phyloP scores from a whole-genome alignment of 2,113 vertebrate genomes.

The Arothron firmamentum region DNA sequence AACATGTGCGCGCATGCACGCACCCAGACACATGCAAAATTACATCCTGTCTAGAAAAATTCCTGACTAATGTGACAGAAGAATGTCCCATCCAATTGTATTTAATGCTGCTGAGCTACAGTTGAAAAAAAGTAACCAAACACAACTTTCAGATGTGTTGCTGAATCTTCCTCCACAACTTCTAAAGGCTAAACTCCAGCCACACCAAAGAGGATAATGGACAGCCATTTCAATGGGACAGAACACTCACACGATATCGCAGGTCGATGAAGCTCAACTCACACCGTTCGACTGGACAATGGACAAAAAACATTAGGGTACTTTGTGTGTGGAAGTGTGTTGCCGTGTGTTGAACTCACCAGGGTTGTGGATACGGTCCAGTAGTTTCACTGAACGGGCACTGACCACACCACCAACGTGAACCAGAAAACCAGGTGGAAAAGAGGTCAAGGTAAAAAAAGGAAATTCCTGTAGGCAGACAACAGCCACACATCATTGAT shows the following conservation, averaged over 20 bases:
- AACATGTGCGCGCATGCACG: not conserved
- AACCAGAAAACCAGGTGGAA: conserved; percentile 89
- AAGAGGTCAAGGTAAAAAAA: conserved; percentile 93
- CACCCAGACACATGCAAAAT: conserved; percentile 18
- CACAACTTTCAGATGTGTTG: conserved; percentile 47
- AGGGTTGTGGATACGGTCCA: conserved; percentile 98
- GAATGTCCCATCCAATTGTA: conserved; percentile 12
- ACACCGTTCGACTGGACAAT: conserved; percentile 10
- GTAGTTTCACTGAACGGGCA: conserved; percentile 94
- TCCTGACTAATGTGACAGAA: conserved; percentile 3
- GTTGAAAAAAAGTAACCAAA: conserved; percentile 10
- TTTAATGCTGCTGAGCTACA: conserved; percentile 8
- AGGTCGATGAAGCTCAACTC: conserved; percentile 19
- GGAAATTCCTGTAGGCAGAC: conserved; percentile 85
- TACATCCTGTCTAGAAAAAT: conserved; percentile 18
- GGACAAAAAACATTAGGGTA: conserved; percentile 1
- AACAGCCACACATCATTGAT: conserved; percentile 11
- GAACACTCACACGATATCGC: conserved; percentile 27
- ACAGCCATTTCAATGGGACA: conserved; percentile 34
- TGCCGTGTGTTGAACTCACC: conserved; percentile 74
- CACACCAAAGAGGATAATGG: conserved; percentile 31
- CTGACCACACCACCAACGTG: conserved; percentile 96
- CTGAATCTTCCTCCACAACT: conserved; percentile 7
- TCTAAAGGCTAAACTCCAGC: conserved; percentile 6
- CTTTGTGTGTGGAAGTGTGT: not conserved